These are phyloP conservation scores for Tetragonula clypearis DNA, from an alignment of 1,140 invertebrate species.

Conservation along the genomic window DNA sequence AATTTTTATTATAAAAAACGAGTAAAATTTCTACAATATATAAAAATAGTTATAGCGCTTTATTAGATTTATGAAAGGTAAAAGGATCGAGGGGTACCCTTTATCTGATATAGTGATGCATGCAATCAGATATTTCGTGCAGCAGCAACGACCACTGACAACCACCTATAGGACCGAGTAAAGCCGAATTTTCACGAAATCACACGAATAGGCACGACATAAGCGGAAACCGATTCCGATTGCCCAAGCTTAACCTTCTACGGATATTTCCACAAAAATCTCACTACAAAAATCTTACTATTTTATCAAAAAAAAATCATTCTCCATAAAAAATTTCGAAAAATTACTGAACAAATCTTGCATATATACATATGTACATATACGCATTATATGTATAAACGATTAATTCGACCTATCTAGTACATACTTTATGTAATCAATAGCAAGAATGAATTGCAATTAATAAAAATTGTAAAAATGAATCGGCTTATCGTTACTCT, in stretches of 20 bases:
- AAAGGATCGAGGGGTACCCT: background rate
- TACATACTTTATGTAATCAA: background rate
- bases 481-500: background rate
- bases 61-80: background rate
- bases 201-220: constrained; percentile 9
- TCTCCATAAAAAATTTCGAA: background rate
- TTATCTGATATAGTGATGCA: constrained; percentile 1
- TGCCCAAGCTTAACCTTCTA: background rate
- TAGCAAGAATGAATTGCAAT: background rate
- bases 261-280: background rate
- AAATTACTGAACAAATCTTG: background rate
- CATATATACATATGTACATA: background rate
- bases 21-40: background rate
- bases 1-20: background rate
- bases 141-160: constrained; percentile 3
- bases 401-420: background rate
- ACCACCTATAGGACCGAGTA: background rate
- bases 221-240: constrained; percentile 20
- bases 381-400: background rate
- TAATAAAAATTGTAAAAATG: background rate
- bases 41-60: background rate
- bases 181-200: constrained; percentile 20
- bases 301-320: background rate
- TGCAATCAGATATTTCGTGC: background rate
- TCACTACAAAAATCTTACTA: too few relatives aligned